A percentile compares a stretch with the other conserved stretches of the same genome.
These are phyloP conservation scores for Sapajus apella DNA, from an alignment of 2,113 vertebrate genomes.

Conservation along the genomic window DNA sequence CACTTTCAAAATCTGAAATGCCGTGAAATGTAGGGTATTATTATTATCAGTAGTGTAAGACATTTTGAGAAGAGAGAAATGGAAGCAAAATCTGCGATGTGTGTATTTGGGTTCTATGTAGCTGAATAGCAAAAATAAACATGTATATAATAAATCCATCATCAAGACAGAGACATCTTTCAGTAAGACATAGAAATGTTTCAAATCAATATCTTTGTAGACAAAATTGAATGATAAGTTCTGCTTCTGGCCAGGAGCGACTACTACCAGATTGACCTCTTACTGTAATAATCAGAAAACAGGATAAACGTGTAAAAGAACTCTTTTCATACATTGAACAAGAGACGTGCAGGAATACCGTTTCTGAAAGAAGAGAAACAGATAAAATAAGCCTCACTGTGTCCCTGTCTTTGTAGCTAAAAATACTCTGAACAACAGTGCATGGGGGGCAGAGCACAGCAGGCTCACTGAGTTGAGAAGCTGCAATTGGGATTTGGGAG, in stretches of 20 bases:
- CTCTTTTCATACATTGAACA: neutral
- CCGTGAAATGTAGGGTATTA: neutral
- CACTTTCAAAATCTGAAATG: neutral
- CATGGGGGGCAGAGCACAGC: neutral
- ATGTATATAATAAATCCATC: neutral
- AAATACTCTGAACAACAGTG: neutral
- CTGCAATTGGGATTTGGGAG: no score
- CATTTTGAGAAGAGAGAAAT: neutral
- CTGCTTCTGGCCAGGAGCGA: neutral
- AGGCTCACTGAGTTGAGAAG: fast-evolving
- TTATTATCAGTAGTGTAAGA: neutral
- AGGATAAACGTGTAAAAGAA: no score
- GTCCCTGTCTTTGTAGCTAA: no score
- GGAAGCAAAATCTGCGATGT: neutral
- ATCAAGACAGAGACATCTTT: neutral
- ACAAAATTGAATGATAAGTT: neutral
- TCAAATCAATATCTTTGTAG: neutral
- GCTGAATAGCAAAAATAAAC: neutral
- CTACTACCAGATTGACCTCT: neutral
- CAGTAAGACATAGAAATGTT: neutral
- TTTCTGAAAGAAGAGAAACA: neutral
- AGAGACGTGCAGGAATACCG: neutral
- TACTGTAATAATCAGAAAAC: neutral
- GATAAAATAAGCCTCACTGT: neutral
- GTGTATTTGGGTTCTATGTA: neutral